Evolutionary conservation across 2,888 invertebrate species (phyloP).

Genomic region (Notocelia uddmanniana): DNA sequence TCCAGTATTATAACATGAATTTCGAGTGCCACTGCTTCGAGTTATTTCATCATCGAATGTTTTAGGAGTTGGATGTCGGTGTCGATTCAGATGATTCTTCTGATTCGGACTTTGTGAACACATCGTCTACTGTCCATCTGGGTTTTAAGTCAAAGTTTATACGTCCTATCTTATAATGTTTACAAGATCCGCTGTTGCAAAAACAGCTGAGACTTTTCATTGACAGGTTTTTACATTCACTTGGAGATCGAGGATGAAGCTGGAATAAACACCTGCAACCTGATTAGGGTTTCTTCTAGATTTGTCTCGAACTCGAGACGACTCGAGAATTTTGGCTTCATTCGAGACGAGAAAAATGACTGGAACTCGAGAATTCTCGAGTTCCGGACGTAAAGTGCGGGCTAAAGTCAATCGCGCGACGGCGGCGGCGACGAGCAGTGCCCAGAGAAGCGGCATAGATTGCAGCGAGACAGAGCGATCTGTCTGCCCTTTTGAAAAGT

Average conservation of each 20-base stretch:
- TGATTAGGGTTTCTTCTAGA: too few relatives aligned
- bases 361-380: too few relatives aligned
- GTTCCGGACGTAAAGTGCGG: too few relatives aligned
- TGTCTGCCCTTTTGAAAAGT: too few relatives aligned
- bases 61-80: not conserved
- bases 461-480: too few relatives aligned
- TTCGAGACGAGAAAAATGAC: too few relatives aligned
- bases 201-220: constrained; percentile 1
- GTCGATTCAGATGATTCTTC: not conserved
- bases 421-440: too few relatives aligned
- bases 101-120: not conserved
- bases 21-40: not conserved
- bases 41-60: not conserved
- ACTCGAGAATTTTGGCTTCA: too few relatives aligned
- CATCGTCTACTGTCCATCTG: not conserved
- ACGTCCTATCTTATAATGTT: not conserved
- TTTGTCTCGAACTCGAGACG: too few relatives aligned
- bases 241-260: not conserved
- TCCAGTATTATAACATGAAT: not conserved
- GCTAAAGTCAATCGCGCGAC: too few relatives aligned
- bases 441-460: too few relatives aligned
- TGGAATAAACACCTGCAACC: not conserved
- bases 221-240: not conserved
- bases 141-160: not conserved
- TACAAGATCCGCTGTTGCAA: not conserved